Percentiles rank a stretch among this genome's conserved stretches.
Evolutionary conservation across 2,797 vertebrate genomes (phyloP).

Genomic region (Choloepus didactylus): DNA sequence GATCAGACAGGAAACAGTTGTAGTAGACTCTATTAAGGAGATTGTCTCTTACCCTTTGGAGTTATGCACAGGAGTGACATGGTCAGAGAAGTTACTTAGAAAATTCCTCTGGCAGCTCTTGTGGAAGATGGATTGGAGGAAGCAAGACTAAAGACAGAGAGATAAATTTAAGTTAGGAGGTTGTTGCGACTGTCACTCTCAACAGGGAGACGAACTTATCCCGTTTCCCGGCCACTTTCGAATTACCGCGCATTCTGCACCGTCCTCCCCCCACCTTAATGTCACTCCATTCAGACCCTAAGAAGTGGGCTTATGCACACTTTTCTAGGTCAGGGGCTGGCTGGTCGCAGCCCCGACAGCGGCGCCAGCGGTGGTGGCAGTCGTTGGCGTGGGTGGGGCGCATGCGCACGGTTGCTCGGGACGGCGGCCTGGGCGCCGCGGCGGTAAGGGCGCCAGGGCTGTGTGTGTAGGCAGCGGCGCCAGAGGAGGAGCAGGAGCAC

Average conservation of each 20-base stretch:
- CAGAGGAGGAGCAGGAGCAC: constrained; percentile 79
- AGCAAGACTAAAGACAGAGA: background rate
- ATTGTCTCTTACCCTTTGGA: background rate
- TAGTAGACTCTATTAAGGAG: constrained; percentile 17
- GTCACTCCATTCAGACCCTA: background rate
- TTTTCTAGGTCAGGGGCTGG: constrained; percentile 77
- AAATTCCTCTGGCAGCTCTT: background rate
- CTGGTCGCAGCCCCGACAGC: background rate
- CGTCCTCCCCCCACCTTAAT: background rate
- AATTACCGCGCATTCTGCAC: background rate
- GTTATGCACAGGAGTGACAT: constrained; percentile 9
- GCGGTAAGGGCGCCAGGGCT: constrained; percentile 72
- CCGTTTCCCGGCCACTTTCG: background rate
- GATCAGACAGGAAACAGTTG: background rate
- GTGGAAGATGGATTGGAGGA: constrained; percentile 45
- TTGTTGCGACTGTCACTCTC: constrained; percentile 22
- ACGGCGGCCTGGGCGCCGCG: constrained; percentile 81
- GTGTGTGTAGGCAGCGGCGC: constrained; percentile 78
- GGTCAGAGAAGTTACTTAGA: constrained; percentile 46
- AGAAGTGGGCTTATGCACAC: background rate
- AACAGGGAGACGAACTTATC: background rate
- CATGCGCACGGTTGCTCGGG: constrained; percentile 87
- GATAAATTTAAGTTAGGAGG: background rate
- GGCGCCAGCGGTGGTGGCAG: background rate
- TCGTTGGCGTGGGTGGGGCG: constrained; percentile 71